phyloP scores from a whole-genome alignment of 1,140 invertebrate genomes.

The Nephotettix cincticeps region DNA sequence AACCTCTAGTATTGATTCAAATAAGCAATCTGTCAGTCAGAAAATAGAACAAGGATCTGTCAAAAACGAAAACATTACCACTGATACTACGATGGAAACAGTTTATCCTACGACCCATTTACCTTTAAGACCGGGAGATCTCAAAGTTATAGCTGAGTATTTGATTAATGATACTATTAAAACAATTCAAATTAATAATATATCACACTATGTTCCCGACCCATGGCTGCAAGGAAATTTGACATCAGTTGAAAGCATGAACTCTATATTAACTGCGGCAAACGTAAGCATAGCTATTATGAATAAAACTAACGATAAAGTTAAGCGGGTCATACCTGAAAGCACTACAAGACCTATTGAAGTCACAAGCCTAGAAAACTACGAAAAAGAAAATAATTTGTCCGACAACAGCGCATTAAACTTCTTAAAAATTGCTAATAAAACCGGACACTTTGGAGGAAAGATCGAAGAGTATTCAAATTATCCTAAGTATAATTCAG shows the following conservation, averaged over 20 bases:
- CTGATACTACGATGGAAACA: background rate
- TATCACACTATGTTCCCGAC: background rate
- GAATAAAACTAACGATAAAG: background rate
- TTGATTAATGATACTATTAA: slow-evolving; percentile 32
- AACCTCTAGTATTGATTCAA: background rate
- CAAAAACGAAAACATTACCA: background rate
- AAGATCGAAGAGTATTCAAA: too few species aligned
- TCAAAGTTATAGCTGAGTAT: slow-evolving; percentile 31
- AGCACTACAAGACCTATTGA: background rate
- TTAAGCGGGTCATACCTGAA: background rate
- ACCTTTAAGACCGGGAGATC: slow-evolving; percentile 29
- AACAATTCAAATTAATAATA: background rate
- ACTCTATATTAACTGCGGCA: background rate
- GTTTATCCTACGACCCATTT: slow-evolving; percentile 11
- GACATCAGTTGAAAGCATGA: background rate
- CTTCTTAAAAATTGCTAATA: background rate
- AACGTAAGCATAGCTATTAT: background rate
- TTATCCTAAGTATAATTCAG: too few species aligned
- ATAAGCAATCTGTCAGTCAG: background rate
- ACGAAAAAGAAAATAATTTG: background rate
- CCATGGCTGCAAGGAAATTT: background rate
- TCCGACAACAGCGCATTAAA: background rate
- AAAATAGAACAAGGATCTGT: background rate
- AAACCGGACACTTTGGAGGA: background rate
- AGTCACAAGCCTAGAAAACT: background rate